Percentiles rank a stretch among this genome's conserved stretches.
phyloP scores from a whole-genome alignment of 2,797 vertebrate species.

The Garrulus glandarius region DNA sequence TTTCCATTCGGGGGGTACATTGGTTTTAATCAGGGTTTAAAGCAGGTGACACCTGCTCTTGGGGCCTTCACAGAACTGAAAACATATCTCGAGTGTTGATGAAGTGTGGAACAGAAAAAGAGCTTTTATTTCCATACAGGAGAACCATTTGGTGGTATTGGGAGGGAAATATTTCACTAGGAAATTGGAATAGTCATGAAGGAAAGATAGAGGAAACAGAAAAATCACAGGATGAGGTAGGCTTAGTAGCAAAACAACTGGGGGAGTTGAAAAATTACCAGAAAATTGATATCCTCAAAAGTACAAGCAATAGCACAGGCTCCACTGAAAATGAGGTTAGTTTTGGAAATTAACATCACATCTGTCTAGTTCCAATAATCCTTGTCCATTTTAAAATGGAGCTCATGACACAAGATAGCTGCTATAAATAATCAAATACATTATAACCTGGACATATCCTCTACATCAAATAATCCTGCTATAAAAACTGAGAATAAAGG shows the following conservation, averaged over 20 bases:
- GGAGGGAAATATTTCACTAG: neutral
- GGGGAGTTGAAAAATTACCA: conserved; percentile 40
- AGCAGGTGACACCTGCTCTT: neutral
- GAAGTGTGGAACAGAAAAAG: neutral
- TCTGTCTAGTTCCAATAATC: conserved; percentile 45
- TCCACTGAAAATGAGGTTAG: conserved; percentile 35
- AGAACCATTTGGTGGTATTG: neutral
- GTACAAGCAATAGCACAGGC: neutral
- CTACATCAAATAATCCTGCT: conserved; percentile 36
- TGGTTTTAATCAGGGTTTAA: neutral
- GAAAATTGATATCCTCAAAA: conserved; percentile 42
- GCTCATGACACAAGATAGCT: neutral
- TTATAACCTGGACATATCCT: conserved; percentile 37
- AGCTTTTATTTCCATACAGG: accelerated
- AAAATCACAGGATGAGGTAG: neutral
- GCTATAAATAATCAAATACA: conserved; percentile 55
- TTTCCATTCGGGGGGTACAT: accelerated
- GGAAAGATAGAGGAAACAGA: neutral
- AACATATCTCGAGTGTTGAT: neutral
- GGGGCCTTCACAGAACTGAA: neutral
- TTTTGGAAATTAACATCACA: conserved; percentile 53
- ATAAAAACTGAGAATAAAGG: conserved; percentile 61
- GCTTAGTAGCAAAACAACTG: neutral
- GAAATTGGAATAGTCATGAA: conserved; percentile 6
- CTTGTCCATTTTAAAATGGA: conserved; percentile 28